Percentiles rank a stretch among this genome's conserved stretches.
Evolutionary conservation across 37 sponge, comb jelly and placozoan genomes (phyloP).

Genomic region (Hexactinellida sp.): DNA sequence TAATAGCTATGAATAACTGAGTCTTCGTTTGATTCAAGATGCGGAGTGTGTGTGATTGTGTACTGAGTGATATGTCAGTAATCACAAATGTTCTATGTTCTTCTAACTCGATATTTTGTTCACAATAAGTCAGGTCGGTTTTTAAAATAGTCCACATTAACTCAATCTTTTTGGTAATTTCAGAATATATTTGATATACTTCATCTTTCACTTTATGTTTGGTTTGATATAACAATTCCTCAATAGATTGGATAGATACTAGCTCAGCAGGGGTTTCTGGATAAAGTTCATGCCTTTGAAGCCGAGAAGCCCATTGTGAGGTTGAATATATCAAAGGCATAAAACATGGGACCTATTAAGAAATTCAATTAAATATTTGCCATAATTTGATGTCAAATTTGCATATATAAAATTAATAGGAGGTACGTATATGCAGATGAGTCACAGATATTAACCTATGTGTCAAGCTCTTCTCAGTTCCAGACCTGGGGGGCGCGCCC

Average conservation of each 20-base stretch:
- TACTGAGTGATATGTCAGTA: neutral
- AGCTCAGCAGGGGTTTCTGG: neutral
- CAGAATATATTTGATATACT: neutral
- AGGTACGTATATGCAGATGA: too few species aligned
- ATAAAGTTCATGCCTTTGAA: neutral
- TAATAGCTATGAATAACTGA: neutral
- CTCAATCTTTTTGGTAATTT: neutral
- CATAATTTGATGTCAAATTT: too few species aligned
- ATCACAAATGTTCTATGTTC: neutral
- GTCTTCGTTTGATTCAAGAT: neutral
- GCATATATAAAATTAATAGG: too few species aligned
- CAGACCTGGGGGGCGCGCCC: too few species aligned
- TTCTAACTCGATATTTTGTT: neutral
- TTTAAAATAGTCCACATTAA: neutral
- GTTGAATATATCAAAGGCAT: neutral
- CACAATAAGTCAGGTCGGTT: neutral
- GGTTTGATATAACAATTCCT: neutral
- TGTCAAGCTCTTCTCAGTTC: too few species aligned
- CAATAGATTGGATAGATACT: neutral
- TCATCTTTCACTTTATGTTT: neutral
- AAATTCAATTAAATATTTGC: too few species aligned
- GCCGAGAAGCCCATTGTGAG: neutral
- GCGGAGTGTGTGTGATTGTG: neutral
- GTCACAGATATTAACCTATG: too few species aligned
- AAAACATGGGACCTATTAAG: neutral